Evolutionary conservation across 2,888 invertebrate genomes (phyloP), one percentile per base, ranked within the genome.

Genomic region (Nymphalis polychloros): DNA sequence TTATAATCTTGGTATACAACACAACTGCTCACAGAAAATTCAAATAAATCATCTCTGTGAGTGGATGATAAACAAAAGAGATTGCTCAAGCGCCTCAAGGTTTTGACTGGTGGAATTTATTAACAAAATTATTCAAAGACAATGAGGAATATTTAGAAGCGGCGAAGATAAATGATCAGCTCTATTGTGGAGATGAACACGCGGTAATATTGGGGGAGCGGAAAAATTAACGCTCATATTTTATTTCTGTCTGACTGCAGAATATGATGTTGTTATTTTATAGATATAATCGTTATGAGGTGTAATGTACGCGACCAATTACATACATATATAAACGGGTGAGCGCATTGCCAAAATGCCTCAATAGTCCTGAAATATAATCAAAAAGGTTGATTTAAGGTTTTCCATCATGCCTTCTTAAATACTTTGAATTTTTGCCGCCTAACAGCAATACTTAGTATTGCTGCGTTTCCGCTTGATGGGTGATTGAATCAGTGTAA

Each of bases 101-200:
- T 84, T 88, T 84, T 85, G 86, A 88, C 85, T 87, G 84, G 81
- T 81, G 80, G 82, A 84, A 89, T 88, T 90, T 90, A 89, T 89
- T 88, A 86, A 86, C 83, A 83, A 83, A 90, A 90, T 90, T 88
- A 89, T 83, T 90, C 88, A 87, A 85, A 88, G 87, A 89, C 89
- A 90, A 89, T 87, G 87, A 84, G 83, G 82, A 84, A 88, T 88
- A 86, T 89, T 89, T 86, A 84, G 86, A 85, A 82, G 82, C 81
- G 83, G 84, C 80, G 82, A 86, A 88, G 88, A 90, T 87, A 89
- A 89, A 90, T 90, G 84, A 85, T 80, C 76, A 75, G 79, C 81
- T 81, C 82, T 81, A 86, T 87, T 88, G 86, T 85, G 79, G 81
- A 82, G 84, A 86, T 89, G 88, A 88, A 85, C 85, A 88, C 81